Conservation (phyloP, 2,113 vertebrate genomes). For the Phalacrocorax pelagicus region DNA sequence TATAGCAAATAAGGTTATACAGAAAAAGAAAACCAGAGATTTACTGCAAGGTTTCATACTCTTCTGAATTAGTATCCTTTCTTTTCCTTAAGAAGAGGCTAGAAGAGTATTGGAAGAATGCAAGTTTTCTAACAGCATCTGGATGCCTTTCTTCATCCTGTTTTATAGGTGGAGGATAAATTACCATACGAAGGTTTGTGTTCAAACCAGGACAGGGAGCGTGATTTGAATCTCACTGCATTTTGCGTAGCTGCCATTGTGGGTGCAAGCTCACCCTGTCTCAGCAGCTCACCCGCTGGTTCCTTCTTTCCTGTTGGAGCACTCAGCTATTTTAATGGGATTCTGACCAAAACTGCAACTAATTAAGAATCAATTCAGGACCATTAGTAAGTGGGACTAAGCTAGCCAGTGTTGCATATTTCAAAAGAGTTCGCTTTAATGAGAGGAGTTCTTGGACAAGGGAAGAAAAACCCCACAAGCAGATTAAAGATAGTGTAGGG, state of each 20-base stretch:
- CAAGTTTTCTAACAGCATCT: slow-evolving; percentile 67
- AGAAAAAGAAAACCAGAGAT: slow-evolving; percentile 27
- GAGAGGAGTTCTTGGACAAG: slow-evolving; percentile 80
- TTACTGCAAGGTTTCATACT: slow-evolving; percentile 55
- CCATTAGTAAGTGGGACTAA: slow-evolving; percentile 90
- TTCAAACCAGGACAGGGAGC: slow-evolving; percentile 53
- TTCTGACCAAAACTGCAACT: slow-evolving; percentile 91
- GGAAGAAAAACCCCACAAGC: slow-evolving; percentile 69
- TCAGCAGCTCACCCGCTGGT: slow-evolving; percentile 12
- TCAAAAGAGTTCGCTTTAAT: slow-evolving; percentile 89
- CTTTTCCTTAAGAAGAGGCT: slow-evolving; percentile 64
- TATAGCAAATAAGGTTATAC: slow-evolving; percentile 34
- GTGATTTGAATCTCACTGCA: slow-evolving; percentile 65
- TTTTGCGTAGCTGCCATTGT: slow-evolving; percentile 53
- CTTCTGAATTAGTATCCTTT: slow-evolving; percentile 67
- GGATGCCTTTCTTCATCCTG: slow-evolving; percentile 68
- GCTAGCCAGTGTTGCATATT: slow-evolving; percentile 90
- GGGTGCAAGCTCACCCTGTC: slow-evolving; percentile 37
- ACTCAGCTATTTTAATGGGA: slow-evolving; percentile 84
- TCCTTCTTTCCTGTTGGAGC: slow-evolving; percentile 49
- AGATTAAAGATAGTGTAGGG: slow-evolving; percentile 91
- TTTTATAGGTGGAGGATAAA: slow-evolving; percentile 74
- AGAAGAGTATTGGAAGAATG: slow-evolving; percentile 51
- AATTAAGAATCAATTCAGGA: slow-evolving; percentile 99
- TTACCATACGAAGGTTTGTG: slow-evolving; percentile 60